These are phyloP conservation scores for Salvator merianae DNA, from an alignment of 2,113 vertebrate genomes.

Conservation along the genomic window DNA sequence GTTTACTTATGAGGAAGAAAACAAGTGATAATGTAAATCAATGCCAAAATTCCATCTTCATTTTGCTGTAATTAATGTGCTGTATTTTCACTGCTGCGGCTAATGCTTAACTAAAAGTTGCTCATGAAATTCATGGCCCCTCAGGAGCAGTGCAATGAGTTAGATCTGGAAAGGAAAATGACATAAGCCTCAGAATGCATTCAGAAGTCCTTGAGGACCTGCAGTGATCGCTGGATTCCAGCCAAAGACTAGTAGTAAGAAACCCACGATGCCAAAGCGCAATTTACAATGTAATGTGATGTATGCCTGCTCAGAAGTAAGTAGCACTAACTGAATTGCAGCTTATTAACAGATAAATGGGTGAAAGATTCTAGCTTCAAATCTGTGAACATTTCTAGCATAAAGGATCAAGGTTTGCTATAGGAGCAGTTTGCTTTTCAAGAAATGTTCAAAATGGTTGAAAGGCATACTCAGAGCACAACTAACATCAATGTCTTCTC, in stretches of 20 bases:
- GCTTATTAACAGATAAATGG: background rate
- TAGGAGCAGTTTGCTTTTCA: background rate
- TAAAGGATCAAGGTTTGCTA: background rate
- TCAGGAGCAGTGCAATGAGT: background rate
- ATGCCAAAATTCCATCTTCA: background rate
- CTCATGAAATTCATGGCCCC: background rate
- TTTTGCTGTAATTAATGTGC: background rate
- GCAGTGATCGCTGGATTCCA: background rate
- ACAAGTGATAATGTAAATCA: background rate
- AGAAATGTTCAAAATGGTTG: background rate
- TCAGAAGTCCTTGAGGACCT: background rate
- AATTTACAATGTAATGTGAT: background rate
- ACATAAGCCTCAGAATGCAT: background rate
- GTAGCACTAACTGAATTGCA: background rate
- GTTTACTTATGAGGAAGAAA: no score
- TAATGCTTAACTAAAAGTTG: background rate
- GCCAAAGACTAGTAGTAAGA: slow-evolving; percentile 22
- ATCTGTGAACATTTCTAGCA: background rate
- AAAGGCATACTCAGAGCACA: background rate
- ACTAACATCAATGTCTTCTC: background rate
- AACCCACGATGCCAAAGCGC: background rate
- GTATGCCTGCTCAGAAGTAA: background rate
- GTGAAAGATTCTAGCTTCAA: background rate
- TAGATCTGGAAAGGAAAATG: background rate
- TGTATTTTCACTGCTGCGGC: background rate